Conservation (phyloP, 2,797 vertebrate species). For the Gymnodraco acuticeps region DNA sequence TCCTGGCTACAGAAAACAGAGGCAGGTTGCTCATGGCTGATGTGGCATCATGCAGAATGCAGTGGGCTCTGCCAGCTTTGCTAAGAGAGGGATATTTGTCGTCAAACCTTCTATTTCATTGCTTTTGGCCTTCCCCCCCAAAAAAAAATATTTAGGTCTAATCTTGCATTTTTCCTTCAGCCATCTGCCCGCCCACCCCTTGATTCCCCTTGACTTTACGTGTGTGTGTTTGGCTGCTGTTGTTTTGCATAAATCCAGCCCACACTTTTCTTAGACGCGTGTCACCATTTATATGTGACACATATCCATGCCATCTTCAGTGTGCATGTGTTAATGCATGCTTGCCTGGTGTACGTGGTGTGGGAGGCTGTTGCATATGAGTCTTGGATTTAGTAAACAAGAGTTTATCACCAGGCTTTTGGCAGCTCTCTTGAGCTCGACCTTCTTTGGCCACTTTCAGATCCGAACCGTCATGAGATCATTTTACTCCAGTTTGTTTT, state of each 20-base stretch:
- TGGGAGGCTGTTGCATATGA: slow-evolving; percentile 20
- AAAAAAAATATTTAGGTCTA: slow-evolving; percentile 12
- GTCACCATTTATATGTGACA: slow-evolving; percentile 45
- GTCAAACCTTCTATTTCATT: slow-evolving; percentile 7
- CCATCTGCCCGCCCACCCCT: slow-evolving; percentile 56
- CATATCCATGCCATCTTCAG: slow-evolving; percentile 31
- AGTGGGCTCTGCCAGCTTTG: slow-evolving; percentile 31
- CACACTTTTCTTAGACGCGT: slow-evolving; percentile 57
- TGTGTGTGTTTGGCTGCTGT: slow-evolving; percentile 55
- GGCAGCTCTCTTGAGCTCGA: slow-evolving; percentile 21
- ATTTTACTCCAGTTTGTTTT: slow-evolving; percentile 16
- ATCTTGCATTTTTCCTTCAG: slow-evolving; percentile 38
- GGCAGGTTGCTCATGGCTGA: slow-evolving; percentile 34
- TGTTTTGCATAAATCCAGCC: slow-evolving; percentile 62
- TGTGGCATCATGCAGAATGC: slow-evolving; percentile 26
- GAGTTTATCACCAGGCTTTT: slow-evolving; percentile 38
- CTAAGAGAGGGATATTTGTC: neutral
- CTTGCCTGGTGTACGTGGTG: slow-evolving; percentile 11
- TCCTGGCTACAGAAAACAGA: slow-evolving; percentile 46
- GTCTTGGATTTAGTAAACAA: slow-evolving; percentile 47
- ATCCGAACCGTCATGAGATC: slow-evolving; percentile 5
- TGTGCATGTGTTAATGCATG: slow-evolving; percentile 12
- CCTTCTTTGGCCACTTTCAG: slow-evolving; percentile 21
- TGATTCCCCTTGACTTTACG: slow-evolving; percentile 29
- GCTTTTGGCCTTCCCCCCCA: neutral